Percentiles rank a stretch among this genome's conserved stretches.
Evolutionary conservation across 2,888 invertebrate species (phyloP).

Genomic region (Drosophila affinis): DNA sequence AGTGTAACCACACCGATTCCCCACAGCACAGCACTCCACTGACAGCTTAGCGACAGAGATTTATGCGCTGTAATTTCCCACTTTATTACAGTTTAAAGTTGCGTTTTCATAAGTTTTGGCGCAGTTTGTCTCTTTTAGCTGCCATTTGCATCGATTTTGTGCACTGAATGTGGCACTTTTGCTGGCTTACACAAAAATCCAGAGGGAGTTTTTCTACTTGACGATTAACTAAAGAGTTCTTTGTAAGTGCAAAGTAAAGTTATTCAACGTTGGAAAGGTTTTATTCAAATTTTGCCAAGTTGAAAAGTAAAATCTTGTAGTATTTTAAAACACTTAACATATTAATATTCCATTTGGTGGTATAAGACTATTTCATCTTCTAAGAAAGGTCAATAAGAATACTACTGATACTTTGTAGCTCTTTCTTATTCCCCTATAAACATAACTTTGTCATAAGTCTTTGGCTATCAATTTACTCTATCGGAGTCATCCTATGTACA

Average conservation of each 20-base stretch:
- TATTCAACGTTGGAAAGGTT: no score
- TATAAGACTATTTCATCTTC: no score
- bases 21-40: slow-evolving; percentile 23
- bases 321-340: no score
- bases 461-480: no score
- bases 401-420: no score
- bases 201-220: neutral
- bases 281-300: no score
- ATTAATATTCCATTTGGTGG: no score
- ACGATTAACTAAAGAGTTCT: neutral
- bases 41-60: slow-evolving; percentile 78
- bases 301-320: no score
- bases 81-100: slow-evolving; percentile 79
- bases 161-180: slow-evolving; percentile 44
- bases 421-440: no score
- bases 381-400: no score
- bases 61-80: slow-evolving; percentile 78
- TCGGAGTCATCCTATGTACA: no score
- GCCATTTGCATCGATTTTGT: slow-evolving; percentile 61
- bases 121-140: slow-evolving; percentile 56
- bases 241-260: neutral
- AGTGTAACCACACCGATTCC: slow-evolving; percentile 9
- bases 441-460: no score
- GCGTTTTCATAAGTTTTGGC: slow-evolving; percentile 73
- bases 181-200: neutral